Conservation (phyloP, 1,140 invertebrate genomes). For the Glomeris maerens region DNA sequence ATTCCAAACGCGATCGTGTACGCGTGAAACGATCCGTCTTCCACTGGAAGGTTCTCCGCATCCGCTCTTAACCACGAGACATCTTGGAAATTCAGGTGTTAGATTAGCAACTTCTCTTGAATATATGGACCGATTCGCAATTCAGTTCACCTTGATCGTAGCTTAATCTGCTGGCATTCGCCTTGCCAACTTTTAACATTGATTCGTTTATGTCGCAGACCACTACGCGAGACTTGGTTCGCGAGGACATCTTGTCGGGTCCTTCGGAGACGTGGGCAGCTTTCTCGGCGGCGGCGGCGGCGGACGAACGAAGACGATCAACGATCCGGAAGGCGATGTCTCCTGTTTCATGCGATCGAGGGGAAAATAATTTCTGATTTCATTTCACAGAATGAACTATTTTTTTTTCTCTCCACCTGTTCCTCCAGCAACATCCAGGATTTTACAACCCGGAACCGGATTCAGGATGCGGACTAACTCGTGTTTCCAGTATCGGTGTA, state of each 20-base stretch:
- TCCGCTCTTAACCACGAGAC: conserved; percentile 75
- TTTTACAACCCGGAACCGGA: conserved; percentile 56
- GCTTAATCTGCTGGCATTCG: conserved; percentile 44
- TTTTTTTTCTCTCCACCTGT: conserved; percentile 45
- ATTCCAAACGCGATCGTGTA: conserved; percentile 99
- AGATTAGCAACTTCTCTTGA: too few species aligned
- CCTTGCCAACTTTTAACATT: conserved; percentile 85
- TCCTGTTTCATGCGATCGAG: conserved; percentile 31
- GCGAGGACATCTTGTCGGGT: neutral
- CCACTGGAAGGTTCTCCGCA: conserved; percentile 73
- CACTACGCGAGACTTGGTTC: conserved; percentile 39
- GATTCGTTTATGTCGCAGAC: conserved; percentile 87
- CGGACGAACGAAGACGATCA: too few species aligned
- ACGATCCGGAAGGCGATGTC: conserved; percentile 80
- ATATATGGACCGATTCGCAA: too few species aligned
- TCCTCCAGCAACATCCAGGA: conserved; percentile 92
- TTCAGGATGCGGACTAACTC: conserved; percentile 66
- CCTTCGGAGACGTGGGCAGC: conserved; percentile 9
- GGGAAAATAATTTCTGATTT: conserved; percentile 7
- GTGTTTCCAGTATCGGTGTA: conserved; percentile 96
- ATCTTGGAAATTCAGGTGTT: conserved; percentile 17
- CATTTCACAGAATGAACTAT: neutral
- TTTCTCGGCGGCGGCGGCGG: too few species aligned
- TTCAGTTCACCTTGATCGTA: conserved; percentile 2
- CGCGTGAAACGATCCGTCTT: conserved; percentile 65